Conservation (phyloP, 1,140 invertebrate species). For the Steinernema feltiae region DNA sequence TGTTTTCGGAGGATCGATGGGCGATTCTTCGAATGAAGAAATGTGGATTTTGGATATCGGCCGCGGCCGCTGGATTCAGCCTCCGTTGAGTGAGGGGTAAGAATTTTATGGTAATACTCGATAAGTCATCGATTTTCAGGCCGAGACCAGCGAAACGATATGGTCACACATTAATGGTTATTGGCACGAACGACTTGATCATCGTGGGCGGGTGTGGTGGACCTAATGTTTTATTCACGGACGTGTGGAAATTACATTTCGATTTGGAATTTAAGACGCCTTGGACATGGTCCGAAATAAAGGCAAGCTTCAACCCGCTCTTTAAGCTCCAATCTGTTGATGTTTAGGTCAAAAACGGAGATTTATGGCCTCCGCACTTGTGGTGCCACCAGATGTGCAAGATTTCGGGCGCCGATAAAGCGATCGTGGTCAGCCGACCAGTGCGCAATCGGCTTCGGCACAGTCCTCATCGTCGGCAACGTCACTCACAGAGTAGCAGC, state of each 20-base stretch:
- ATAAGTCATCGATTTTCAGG: no score
- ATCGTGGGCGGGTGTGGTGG: constrained; percentile 68
- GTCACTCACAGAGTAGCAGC: constrained; percentile 30
- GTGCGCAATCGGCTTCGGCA: constrained; percentile 24
- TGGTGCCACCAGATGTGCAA: constrained; percentile 73
- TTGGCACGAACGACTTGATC: constrained; percentile 60
- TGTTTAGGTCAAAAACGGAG: constrained; percentile 44
- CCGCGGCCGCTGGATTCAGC: constrained; percentile 33
- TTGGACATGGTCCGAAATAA: constrained; percentile 41
- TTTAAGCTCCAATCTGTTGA: neutral
- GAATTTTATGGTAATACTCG: constrained; percentile 30
- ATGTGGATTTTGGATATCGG: constrained; percentile 42
- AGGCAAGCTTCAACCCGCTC: constrained; percentile 20
- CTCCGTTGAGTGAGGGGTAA: constrained; percentile 35
- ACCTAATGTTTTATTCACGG: constrained; percentile 68
- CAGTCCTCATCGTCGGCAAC: constrained; percentile 24
- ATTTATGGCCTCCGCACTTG: constrained; percentile 67
- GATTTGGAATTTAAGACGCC: constrained; percentile 56
- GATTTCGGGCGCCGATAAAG: neutral
- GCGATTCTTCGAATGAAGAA: constrained; percentile 42
- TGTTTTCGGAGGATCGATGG: constrained; percentile 46
- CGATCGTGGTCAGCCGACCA: constrained; percentile 2
- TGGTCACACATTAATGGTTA: constrained; percentile 41
- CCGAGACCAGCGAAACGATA: constrained; percentile 45
- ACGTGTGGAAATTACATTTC: constrained; percentile 69